Base-by-base conservation (phyloP, 2,113 vertebrate species). In the Tenrec ecaudatus region DNA sequence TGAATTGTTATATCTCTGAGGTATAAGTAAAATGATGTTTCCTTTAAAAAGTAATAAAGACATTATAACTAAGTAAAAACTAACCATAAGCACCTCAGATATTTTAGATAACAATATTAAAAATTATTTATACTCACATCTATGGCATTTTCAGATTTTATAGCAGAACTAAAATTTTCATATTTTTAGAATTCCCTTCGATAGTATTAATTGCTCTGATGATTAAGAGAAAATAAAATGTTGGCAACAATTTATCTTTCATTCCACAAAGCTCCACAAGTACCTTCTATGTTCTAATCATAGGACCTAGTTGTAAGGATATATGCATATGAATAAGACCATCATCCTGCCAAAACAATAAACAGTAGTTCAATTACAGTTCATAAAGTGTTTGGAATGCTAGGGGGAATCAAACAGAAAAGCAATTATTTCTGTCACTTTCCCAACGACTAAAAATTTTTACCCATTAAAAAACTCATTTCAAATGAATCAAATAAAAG, bases 401-500 rank as follows among this genome's bases (percentile, higher is more conserved):
- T 10, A 36, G 9, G 1, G 1, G 10, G 27, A 23, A 17, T 27
- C 16, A 78, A 81, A 53, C 25, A 53, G 71, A 33, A 75, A 85
- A 85, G 25, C 2, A 60, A 31, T 75, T 53, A 69, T n/a, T 83
- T 82, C 80, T 71, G 53, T 57, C 71, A 80, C 58, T 64, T 86
- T 81, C 25, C 64, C 78, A 87, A 82, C 68, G 47, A 17, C 31
- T 66, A 25, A 17, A 66, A 66, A 79, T 77, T 11, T 80, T 43
- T 53, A 66, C 82, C 8, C 17, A 29, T 33, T 82, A 14, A 58
- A 86, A 68, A 73, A 3, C 64, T 25, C 43, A 83, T 27, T 93
- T 66, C 76, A 94, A 90, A 85, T 57, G 62, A 82, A 43, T 66
- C 84, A 77, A 90, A 78, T 47, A 15, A 31, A 23, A 82, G 57